Percentiles rank a stretch among this genome's conserved stretches.
Conservation (phyloP, 2,113 vertebrate genomes). For the Tamias sibiricus region DNA sequence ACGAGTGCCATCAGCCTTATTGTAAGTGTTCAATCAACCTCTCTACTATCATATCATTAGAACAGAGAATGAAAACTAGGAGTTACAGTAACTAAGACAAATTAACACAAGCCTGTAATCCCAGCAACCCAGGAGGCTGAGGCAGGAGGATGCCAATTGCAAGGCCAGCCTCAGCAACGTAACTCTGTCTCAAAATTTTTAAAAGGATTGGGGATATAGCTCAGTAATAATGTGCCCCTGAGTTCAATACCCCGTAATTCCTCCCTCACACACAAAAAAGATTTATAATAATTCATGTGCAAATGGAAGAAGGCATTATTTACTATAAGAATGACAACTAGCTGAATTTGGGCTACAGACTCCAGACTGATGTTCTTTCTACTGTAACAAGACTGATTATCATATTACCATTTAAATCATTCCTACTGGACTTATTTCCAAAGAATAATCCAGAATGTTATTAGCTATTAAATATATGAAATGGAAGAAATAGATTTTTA, state of each 20-base stretch:
- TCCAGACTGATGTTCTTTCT: constrained; percentile 24
- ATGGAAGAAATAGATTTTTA: not conserved
- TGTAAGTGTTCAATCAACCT: not conserved
- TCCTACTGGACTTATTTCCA: not conserved
- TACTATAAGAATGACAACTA: not conserved
- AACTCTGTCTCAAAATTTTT: too few relatives aligned
- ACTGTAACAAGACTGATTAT: too few relatives aligned
- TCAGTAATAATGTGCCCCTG: too few relatives aligned
- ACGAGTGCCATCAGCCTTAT: not conserved
- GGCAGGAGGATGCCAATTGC: too few relatives aligned
- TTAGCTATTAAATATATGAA: not conserved
- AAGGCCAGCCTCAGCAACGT: too few relatives aligned
- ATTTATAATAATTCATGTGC: too few relatives aligned
- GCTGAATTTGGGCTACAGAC: not conserved
- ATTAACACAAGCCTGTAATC: not conserved
- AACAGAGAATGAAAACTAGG: not conserved
- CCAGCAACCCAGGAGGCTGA: too few relatives aligned
- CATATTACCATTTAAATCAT: constrained; percentile 36
- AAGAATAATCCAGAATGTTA: not conserved
- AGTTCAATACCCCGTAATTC: too few relatives aligned
- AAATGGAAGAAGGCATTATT: not conserved
- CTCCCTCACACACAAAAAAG: too few relatives aligned
- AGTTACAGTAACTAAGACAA: not conserved
- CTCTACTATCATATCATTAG: not conserved
- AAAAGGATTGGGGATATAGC: too few relatives aligned